These are phyloP conservation scores for Heliconius ismenius DNA, from an alignment of 2,888 invertebrate species.

Conservation along the genomic window DNA sequence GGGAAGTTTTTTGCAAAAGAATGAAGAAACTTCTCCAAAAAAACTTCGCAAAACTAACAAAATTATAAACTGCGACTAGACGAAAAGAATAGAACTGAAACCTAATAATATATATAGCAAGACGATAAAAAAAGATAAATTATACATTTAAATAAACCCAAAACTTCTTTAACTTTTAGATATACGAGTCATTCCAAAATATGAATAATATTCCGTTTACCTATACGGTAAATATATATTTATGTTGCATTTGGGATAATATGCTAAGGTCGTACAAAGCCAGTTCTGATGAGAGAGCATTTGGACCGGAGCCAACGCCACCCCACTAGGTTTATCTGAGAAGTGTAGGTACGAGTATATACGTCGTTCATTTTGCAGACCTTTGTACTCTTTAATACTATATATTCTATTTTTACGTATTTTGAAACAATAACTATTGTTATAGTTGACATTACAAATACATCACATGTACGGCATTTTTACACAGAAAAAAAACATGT, in stretches of 20 bases:
- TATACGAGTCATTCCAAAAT: not conserved
- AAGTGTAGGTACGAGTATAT: constrained; percentile 17
- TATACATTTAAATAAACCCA: not conserved
- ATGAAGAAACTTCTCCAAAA: not conserved
- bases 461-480: not conserved
- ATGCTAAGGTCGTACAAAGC: constrained; percentile 23
- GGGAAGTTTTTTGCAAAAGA: too few relatives aligned
- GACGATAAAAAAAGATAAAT: not conserved
- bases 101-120: not conserved
- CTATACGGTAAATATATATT: constrained; percentile 1
- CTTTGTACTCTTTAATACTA: constrained; percentile 14
- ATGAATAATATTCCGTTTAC: not conserved
- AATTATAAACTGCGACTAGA: not conserved
- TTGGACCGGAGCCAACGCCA: constrained; percentile 32
- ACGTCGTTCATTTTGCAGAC: constrained; percentile 24
- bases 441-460: not conserved
- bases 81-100: not conserved
- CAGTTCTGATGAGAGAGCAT: constrained; percentile 24
- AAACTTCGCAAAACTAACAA: not conserved
- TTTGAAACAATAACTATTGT: constrained; percentile 7
- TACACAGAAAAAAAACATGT: not conserved
- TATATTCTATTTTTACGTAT: not conserved
- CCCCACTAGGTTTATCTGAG: constrained; percentile 30
- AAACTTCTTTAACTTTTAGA: not conserved
- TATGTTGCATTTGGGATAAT: constrained; percentile 22